phyloP scores from a whole-genome alignment of 2,113 vertebrate species.

The Saccopteryx bilineata region DNA sequence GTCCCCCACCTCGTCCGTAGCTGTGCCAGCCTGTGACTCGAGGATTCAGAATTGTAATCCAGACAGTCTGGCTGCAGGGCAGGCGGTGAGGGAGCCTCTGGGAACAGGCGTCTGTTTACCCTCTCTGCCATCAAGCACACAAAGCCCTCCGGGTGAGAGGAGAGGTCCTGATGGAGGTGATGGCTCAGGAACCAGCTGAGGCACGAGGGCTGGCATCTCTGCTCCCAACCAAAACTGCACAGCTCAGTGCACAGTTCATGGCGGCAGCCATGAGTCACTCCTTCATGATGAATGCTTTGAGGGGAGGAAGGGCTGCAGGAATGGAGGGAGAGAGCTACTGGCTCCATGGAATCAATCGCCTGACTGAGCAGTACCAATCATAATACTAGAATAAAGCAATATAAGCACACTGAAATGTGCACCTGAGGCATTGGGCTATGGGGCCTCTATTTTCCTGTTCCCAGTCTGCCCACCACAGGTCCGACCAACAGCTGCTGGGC shows the following conservation, averaged over 20 bases:
- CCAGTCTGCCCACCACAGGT: neutral
- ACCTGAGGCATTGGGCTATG: neutral
- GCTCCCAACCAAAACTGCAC: neutral
- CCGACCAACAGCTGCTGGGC: neutral
- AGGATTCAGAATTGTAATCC: neutral
- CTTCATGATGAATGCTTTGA: neutral
- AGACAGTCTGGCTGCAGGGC: neutral
- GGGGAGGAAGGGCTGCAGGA: neutral
- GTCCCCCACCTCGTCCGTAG: neutral
- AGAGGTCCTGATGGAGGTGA: neutral
- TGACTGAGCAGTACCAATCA: neutral
- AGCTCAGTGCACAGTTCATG: neutral
- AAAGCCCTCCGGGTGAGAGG: neutral
- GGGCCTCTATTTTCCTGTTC: slow-evolving; percentile 30
- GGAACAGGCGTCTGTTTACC: neutral
- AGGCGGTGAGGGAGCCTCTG: neutral
- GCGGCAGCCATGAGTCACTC: neutral
- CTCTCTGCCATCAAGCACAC: neutral
- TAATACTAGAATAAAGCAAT: slow-evolving; percentile 49
- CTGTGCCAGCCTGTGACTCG: neutral
- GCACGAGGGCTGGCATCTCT: neutral
- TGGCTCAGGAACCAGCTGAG: neutral
- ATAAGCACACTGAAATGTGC: neutral
- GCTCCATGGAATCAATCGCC: neutral
- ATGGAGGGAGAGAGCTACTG: neutral